Conservation (phyloP, 2,797 vertebrate species). For the Onychomys arenicola region DNA sequence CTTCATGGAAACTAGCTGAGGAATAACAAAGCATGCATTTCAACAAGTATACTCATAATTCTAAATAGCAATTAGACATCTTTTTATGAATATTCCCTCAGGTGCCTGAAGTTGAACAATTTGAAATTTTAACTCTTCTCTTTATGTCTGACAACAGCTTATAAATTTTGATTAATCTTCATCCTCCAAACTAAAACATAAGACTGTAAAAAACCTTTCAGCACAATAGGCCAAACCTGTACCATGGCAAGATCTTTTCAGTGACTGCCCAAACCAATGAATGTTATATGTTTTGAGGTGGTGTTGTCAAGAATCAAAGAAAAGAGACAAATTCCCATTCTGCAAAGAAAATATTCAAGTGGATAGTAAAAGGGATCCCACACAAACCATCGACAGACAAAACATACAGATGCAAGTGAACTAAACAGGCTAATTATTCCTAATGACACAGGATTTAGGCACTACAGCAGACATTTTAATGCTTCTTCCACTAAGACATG, state of each 20-base stretch:
- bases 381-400: background rate
- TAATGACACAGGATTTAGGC: background rate
- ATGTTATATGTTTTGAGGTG: background rate
- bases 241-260: background rate
- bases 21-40: conserved; percentile 45
- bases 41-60: conserved; percentile 49
- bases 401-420: background rate
- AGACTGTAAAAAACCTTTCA: background rate
- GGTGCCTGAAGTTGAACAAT: conserved; percentile 33
- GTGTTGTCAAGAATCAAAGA: background rate
- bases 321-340: conserved; percentile 10
- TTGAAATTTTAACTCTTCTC: conserved; percentile 65
- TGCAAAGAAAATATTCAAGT: conserved; percentile 4
- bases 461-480: background rate
- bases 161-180: conserved; percentile 45
- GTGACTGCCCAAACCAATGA: background rate
- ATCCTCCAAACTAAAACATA: conserved; percentile 48
- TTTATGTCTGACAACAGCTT: conserved; percentile 26
- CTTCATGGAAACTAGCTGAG: background rate
- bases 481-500: background rate
- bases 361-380: background rate
- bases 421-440: background rate
- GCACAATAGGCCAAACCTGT: background rate
- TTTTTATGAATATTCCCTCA: conserved; percentile 17
- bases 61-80: conserved; percentile 40